Percentiles rank a stretch among this genome's conserved stretches.
Conservation (phyloP, 2,888 invertebrate species). For the Galerucella calmariensis region DNA sequence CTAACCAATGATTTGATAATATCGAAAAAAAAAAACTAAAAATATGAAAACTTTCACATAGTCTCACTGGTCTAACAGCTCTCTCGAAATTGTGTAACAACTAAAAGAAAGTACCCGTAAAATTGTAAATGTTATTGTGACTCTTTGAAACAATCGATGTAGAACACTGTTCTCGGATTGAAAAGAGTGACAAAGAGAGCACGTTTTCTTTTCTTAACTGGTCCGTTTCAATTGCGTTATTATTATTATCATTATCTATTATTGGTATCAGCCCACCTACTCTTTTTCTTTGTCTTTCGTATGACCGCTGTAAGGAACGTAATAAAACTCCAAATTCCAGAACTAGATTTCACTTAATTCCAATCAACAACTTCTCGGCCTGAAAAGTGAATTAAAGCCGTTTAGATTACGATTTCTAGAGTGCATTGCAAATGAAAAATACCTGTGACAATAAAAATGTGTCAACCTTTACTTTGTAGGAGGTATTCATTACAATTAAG, state of each 20-base stretch:
- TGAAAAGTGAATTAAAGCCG: too few species aligned
- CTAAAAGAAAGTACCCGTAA: conserved; percentile 44
- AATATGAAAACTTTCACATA: conserved; percentile 17
- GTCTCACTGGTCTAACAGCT: conserved; percentile 9
- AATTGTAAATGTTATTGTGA: conserved; percentile 34
- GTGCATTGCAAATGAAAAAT: too few species aligned
- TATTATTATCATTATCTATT: conserved; percentile 12
- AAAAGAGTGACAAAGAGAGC: conserved; percentile 15
- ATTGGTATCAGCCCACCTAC: conserved; percentile 11
- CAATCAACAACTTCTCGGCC: too few species aligned
- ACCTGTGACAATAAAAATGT: too few species aligned
- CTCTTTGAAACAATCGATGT: conserved; percentile 44
- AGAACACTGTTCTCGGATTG: conserved; percentile 32
- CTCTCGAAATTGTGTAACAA: conserved; percentile 42
- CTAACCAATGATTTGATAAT: neutral
- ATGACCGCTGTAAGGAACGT: neutral
- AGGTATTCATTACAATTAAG: too few species aligned
- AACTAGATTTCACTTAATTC: neutral
- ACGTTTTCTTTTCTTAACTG: conserved; percentile 30
- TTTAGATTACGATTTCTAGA: too few species aligned
- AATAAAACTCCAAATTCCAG: neutral
- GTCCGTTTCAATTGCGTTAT: conserved; percentile 21
- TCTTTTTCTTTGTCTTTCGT: conserved; percentile 9
- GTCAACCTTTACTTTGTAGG: too few species aligned
- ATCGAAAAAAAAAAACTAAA: conserved; percentile 2